Evolutionary conservation across 1,140 invertebrate species (phyloP).

Genomic region (Pogonomyrmex barbatus): DNA sequence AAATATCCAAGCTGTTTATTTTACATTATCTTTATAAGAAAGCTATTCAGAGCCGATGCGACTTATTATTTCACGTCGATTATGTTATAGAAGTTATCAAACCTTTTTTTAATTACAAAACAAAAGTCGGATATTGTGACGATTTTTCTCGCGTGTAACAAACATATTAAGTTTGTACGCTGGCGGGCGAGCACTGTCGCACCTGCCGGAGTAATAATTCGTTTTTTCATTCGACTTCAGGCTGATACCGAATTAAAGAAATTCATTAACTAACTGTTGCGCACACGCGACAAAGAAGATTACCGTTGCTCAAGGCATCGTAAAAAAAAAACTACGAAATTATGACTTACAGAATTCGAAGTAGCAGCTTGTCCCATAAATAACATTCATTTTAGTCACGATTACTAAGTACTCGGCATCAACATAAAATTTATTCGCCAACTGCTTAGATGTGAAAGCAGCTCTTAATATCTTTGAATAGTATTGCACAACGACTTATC

Average conservation of each 20-base stretch:
- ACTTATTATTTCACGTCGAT: background rate
- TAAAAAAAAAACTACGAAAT: constrained; percentile 47
- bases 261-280: constrained; percentile 58
- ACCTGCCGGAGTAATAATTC: constrained; percentile 71
- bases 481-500: constrained; percentile 46
- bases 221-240: constrained; percentile 44
- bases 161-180: constrained; percentile 62
- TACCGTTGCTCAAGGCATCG: constrained; percentile 33
- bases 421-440: constrained; percentile 18
- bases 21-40: background rate
- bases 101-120: constrained; percentile 55
- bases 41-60: background rate
- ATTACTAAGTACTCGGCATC: constrained; percentile 31
- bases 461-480: constrained; percentile 37
- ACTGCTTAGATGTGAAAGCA: constrained; percentile 28
- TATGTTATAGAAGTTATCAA: constrained; percentile 8
- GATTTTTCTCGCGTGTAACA: constrained; percentile 66
- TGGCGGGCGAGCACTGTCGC: constrained; percentile 30
- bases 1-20: background rate
- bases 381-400: constrained; percentile 43
- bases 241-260: constrained; percentile 73
- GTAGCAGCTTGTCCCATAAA: constrained; percentile 47
- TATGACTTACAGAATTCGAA: constrained; percentile 22
- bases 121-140: constrained; percentile 10
- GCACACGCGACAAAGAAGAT: constrained; percentile 52